Conservation (phyloP, 1,140 invertebrate species). For the Caenorhabditis tropicalis region DNA sequence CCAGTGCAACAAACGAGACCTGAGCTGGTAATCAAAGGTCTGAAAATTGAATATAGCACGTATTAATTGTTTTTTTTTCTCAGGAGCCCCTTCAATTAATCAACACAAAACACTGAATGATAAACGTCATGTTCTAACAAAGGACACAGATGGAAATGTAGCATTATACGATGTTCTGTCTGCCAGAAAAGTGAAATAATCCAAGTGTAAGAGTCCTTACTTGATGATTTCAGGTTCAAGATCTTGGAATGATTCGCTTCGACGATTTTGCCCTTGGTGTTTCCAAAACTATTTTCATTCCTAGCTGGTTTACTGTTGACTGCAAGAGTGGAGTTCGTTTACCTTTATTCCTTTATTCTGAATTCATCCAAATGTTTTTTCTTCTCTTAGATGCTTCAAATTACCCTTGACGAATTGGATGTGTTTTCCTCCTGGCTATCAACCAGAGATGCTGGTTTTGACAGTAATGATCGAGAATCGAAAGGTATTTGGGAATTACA, state of each 20-base stretch:
- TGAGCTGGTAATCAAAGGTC: constrained; percentile 57
- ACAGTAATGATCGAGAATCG: constrained; percentile 80
- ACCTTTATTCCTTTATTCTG: not conserved
- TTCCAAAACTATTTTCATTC: constrained; percentile 92
- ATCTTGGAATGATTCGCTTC: constrained; percentile 84
- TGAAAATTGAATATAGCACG: not conserved
- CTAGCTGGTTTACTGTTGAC: constrained; percentile 99
- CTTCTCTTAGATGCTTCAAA: constrained; percentile 85
- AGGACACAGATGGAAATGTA: constrained; percentile 93
- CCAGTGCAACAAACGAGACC: not conserved
- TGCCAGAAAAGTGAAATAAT: constrained; percentile 76
- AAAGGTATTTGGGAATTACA: constrained; percentile 77
- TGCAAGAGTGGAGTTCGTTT: constrained; percentile 89
- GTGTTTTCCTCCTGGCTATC: constrained; percentile 98
- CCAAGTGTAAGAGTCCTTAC: not conserved
- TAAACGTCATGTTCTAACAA: constrained; percentile 92
- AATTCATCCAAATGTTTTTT: too few species aligned
- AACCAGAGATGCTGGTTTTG: constrained; percentile 88
- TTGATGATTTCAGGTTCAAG: constrained; percentile 77
- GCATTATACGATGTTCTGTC: constrained; percentile 96
- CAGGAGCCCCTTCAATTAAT: constrained; percentile 84
- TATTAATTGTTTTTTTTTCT: constrained; percentile 66
- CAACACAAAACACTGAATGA: constrained; percentile 92
- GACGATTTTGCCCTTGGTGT: constrained; percentile 92
- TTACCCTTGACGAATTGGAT: constrained; percentile 96